Conservation (phyloP, 2,113 vertebrate genomes). For the Pitta sordida region DNA sequence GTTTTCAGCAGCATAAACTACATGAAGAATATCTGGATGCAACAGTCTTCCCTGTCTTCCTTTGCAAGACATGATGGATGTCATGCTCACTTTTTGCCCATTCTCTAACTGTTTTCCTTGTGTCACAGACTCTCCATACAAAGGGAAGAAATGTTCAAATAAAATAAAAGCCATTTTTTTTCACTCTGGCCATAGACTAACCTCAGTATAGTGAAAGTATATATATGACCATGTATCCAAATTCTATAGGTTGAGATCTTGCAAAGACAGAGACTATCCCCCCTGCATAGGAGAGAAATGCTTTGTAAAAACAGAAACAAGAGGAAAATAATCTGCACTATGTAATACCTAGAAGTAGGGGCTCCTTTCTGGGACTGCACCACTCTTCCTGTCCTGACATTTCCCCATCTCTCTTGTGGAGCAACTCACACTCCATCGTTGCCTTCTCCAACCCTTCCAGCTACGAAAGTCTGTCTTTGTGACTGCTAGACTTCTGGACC, state of each 20-base stretch:
- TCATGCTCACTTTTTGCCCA: fast-evolving
- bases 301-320: not conserved
- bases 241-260: not conserved
- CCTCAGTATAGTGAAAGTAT: not conserved
- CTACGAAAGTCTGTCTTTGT: not conserved
- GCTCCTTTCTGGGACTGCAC: not conserved
- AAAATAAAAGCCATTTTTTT: not conserved
- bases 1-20: not conserved
- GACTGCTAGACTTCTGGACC: not conserved
- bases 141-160: not conserved
- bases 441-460: not conserved
- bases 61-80: not conserved
- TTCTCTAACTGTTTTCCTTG: not conserved
- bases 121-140: not conserved
- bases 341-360: not conserved
- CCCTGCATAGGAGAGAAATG: not conserved
- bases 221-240: not conserved
- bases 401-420: not conserved
- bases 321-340: not conserved
- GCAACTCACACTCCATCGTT: not conserved
- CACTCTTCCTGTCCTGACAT: not conserved
- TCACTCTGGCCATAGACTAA: not conserved
- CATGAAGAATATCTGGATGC: not conserved
- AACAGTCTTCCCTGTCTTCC: not conserved
- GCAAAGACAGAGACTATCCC: not conserved